Conservation (phyloP, 2,797 vertebrate species). For the Sparidentex hasta region DNA sequence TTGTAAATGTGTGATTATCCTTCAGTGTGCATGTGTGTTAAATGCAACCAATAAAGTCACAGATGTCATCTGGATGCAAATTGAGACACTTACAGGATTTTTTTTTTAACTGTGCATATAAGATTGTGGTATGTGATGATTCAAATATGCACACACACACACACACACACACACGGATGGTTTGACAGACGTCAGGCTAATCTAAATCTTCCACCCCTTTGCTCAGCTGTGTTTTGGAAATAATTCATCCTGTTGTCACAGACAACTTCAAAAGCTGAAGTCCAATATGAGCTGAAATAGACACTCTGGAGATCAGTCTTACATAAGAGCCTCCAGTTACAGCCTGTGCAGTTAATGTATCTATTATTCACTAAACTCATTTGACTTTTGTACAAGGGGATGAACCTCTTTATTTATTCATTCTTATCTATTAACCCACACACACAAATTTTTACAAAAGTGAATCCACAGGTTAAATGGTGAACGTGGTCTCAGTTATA, state of each 20-base stretch:
- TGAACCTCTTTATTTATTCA: not conserved
- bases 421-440: not conserved
- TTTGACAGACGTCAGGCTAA: constrained; percentile 39
- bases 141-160: not conserved
- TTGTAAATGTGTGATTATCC: not conserved
- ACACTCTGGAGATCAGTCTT: constrained; percentile 35
- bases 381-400: too few relatives aligned
- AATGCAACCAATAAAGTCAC: not conserved
- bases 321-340: constrained; percentile 10
- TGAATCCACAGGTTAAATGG: not conserved
- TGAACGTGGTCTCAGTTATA: not conserved
- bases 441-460: not conserved
- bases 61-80: not conserved
- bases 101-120: not conserved
- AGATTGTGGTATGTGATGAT: not conserved
- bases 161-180: not conserved
- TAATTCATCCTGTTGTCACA: constrained; percentile 76
- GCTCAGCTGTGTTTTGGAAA: constrained; percentile 80
- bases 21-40: not conserved
- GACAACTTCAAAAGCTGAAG: constrained; percentile 53
- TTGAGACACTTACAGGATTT: not conserved
- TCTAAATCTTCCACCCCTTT: constrained; percentile 60
- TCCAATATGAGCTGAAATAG: constrained; percentile 36
- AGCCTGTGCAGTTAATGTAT: not conserved
- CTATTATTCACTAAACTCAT: not conserved